A percentile compares a stretch with the other conserved stretches of the same genome.
Evolutionary conservation across 2,797 vertebrate species (phyloP).

Genomic region (Pipistrellus pipistrellus): DNA sequence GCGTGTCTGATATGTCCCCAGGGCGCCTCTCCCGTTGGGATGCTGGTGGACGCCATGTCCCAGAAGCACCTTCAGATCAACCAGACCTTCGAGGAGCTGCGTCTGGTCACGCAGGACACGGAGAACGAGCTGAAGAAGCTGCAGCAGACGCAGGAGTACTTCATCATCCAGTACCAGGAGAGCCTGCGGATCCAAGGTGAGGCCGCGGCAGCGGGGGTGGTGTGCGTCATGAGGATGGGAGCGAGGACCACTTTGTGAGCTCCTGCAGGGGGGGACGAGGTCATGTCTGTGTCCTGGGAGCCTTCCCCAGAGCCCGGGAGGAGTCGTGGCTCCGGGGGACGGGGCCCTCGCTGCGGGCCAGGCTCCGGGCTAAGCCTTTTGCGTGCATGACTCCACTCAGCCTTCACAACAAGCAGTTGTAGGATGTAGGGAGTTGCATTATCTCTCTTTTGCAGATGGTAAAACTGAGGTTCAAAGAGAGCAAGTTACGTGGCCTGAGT

Average conservation of each 20-base stretch:
- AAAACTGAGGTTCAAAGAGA: constrained; percentile 33
- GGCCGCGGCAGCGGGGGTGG: not conserved
- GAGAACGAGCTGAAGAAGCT: constrained; percentile 96
- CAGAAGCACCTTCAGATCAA: constrained; percentile 98
- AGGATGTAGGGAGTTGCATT: not conserved
- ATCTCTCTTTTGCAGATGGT: not conserved
- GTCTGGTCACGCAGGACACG: constrained; percentile 94
- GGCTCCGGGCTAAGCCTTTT: not conserved
- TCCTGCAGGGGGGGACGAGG: not conserved
- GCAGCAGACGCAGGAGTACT: constrained; percentile 98
- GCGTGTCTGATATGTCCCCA: constrained; percentile 71
- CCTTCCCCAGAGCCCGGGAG: not conserved
- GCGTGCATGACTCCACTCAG: not conserved
- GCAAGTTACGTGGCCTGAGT: not conserved
- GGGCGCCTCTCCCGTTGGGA: constrained; percentile 90
- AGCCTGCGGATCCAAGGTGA: constrained; percentile 96
- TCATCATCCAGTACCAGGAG: constrained; percentile 99
- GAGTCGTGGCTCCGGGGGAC: not conserved
- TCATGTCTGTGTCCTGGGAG: not conserved
- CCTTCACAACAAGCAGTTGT: not conserved
- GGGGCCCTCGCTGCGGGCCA: not conserved
- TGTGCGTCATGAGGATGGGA: not conserved
- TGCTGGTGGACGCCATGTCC: constrained; percentile 93
- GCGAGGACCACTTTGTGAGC: not conserved
- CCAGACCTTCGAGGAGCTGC: constrained; percentile 92